phyloP scores from a whole-genome alignment of 2,888 invertebrate species.

The Andrena bicolor region DNA sequence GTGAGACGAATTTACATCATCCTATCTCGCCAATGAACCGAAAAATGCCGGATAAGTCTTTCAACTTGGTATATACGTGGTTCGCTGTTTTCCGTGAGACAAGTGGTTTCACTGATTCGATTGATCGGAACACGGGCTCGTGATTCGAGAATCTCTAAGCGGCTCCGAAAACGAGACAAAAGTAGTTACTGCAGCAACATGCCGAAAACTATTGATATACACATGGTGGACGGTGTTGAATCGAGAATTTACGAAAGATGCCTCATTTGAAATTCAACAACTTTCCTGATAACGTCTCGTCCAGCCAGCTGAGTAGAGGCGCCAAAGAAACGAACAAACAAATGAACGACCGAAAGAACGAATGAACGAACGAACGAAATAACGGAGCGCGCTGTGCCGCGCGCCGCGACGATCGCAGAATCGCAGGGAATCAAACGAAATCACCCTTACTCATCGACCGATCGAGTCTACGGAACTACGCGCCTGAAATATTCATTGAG shows the following conservation, averaged over 20 bases:
- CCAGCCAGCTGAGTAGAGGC: constrained; percentile 58
- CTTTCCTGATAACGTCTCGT: constrained; percentile 77
- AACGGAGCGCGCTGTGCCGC: constrained; percentile 8
- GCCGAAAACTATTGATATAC: neutral
- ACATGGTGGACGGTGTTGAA: constrained; percentile 8
- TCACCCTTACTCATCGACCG: constrained; percentile 56
- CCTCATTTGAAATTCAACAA: constrained; percentile 79
- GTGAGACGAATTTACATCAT: no score
- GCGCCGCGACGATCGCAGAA: neutral
- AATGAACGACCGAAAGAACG: constrained; percentile 28
- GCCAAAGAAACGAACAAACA: neutral
- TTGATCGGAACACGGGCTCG: neutral
- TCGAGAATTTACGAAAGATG: constrained; percentile 49
- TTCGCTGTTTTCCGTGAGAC: neutral
- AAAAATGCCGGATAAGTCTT: no score
- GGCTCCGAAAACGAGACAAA: neutral
- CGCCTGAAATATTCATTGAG: constrained; percentile 60
- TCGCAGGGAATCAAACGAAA: constrained; percentile 22
- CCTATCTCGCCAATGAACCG: no score
- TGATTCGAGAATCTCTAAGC: neutral
- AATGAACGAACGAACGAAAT: constrained; percentile 15
- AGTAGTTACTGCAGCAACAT: neutral
- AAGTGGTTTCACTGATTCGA: neutral
- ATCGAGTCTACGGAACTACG: constrained; percentile 43
- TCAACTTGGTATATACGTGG: neutral